Evolutionary conservation across 2,888 invertebrate genomes (phyloP).

Genomic region (Drosophila koepferae): DNA sequence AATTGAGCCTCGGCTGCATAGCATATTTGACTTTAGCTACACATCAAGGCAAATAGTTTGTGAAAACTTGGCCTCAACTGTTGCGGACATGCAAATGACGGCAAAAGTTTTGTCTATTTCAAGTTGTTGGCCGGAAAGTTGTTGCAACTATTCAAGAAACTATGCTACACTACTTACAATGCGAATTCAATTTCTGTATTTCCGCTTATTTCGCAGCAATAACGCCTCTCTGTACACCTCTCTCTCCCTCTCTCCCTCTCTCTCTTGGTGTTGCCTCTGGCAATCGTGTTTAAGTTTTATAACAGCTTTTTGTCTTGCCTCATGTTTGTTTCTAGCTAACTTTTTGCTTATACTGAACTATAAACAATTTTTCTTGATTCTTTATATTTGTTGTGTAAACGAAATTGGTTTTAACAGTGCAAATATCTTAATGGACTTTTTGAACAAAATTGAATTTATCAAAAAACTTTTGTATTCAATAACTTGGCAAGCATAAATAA

Average conservation of each 20-base stretch:
- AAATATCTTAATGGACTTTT: not conserved
- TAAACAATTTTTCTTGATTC: not conserved
- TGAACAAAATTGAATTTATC: not conserved
- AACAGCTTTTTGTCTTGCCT: conserved; percentile 43
- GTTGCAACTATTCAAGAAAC: conserved; percentile 61
- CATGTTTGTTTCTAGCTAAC: conserved; percentile 20
- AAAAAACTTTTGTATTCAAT: not conserved
- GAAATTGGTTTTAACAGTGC: not conserved
- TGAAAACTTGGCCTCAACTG: conserved; percentile 67
- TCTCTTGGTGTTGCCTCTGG: conserved; percentile 46
- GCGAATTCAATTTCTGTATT: conserved; percentile 72
- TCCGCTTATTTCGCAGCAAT: conserved; percentile 46
- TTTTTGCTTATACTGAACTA: conserved; percentile 9
- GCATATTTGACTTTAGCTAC: not conserved
- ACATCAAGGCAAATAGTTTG: conserved; percentile 53
- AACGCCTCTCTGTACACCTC: conserved; percentile 28
- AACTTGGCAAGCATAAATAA: not conserved
- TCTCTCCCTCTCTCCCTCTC: not conserved
- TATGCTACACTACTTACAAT: conserved; percentile 67
- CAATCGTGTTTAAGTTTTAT: conserved; percentile 66
- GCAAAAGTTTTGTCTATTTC: conserved; percentile 47
- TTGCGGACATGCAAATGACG: conserved; percentile 74
- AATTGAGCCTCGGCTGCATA: conserved; percentile 58
- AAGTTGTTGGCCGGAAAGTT: conserved; percentile 46
- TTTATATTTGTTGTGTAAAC: not conserved